Conservation (phyloP, 92 coral and sea anemone species). For the Pocillopora grandis region DNA sequence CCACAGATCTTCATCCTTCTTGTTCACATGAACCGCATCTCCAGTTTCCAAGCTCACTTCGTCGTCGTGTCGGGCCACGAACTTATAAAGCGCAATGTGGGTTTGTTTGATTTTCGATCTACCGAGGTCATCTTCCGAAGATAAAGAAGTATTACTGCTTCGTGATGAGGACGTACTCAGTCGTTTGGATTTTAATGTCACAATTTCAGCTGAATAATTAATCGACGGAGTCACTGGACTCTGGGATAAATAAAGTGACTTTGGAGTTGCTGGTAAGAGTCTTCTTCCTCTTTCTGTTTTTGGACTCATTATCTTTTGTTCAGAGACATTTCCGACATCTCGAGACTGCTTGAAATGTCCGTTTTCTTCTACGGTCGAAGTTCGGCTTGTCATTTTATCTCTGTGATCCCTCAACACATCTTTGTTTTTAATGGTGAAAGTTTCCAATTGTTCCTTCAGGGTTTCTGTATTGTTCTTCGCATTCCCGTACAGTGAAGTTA, state of each 20-base stretch:
- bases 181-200: conserved; percentile 16
- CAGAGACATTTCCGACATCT: conserved; percentile 4
- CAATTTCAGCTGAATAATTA: conserved; percentile 1
- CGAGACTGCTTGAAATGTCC: conserved; percentile 10
- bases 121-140: conserved; percentile 12
- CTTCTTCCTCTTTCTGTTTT: conserved; percentile 23
- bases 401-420: neutral
- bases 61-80: conserved; percentile 84
- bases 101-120: conserved; percentile 69
- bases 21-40: conserved; percentile 80
- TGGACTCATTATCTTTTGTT: conserved; percentile 25
- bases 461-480: conserved; percentile 26
- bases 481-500: conserved; percentile 15
- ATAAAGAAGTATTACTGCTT: conserved; percentile 26
- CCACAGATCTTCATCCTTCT: conserved; percentile 87
- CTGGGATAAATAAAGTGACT: conserved; percentile 31
- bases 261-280: conserved; percentile 40
- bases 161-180: conserved; percentile 32
- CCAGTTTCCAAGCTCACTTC: conserved; percentile 81
- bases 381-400: conserved; percentile 2
- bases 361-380: conserved; percentile 11
- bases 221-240: conserved; percentile 4
- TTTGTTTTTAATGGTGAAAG: conserved; percentile 17
- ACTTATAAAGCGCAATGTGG: conserved; percentile 88
- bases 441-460: conserved; percentile 21